Evolutionary conservation across 2,797 vertebrate genomes (phyloP).

Genomic region (Choloepus didactylus): DNA sequence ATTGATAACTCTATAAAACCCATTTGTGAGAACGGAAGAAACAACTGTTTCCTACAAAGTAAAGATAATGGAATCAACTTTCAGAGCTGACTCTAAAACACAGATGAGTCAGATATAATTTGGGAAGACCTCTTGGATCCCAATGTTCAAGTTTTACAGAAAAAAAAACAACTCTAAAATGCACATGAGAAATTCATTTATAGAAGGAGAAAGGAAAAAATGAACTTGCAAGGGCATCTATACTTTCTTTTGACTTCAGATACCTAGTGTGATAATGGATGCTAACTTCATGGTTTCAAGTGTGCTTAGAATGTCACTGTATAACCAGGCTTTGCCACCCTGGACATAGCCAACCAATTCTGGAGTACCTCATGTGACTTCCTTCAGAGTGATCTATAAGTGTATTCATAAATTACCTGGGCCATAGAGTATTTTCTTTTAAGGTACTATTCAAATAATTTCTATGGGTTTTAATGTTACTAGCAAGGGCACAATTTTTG

Average conservation of each 20-base stretch:
- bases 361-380: neutral
- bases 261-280: neutral
- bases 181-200: neutral
- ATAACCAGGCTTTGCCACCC: neutral
- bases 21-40: neutral
- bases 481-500: neutral
- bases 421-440: neutral
- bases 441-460: neutral
- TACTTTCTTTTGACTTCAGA: neutral
- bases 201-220: neutral
- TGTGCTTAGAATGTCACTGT: neutral
- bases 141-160: neutral
- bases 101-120: neutral
- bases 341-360: neutral
- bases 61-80: neutral
- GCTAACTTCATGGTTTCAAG: neutral
- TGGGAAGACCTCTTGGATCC: neutral
- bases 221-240: neutral
- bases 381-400: neutral
- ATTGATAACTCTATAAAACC: neutral
- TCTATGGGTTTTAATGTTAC: neutral
- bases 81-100: slow-evolving; percentile 39
- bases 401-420: neutral
- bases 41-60: neutral
- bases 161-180: neutral